phyloP scores from a whole-genome alignment of 2,888 invertebrate species.

The Autographa gamma region DNA sequence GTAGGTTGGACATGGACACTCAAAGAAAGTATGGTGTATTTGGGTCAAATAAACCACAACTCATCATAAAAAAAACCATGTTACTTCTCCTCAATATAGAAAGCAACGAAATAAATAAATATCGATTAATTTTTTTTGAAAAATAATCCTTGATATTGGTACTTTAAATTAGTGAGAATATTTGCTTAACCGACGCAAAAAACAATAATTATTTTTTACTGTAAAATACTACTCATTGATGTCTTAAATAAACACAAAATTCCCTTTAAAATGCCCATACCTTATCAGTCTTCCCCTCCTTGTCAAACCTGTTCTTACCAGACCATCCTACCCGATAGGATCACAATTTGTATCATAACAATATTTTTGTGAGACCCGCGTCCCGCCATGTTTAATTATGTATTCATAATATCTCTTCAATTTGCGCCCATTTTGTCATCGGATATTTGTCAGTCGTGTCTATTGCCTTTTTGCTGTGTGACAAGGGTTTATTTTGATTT shows the following conservation, averaged over 20 bases:
- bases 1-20: background rate
- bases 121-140: no score
- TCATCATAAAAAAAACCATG: no score
- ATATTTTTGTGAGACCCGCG: conserved; percentile 27
- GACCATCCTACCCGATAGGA: conserved; percentile 32
- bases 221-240: no score
- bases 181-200: no score
- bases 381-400: conserved; percentile 36
- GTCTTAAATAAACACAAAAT: no score
- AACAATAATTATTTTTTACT: no score
- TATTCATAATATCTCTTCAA: conserved; percentile 28
- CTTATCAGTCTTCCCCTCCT: background rate
- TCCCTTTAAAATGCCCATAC: background rate
- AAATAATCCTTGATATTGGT: no score
- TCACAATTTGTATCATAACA: conserved; percentile 44
- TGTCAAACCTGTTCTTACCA: background rate
- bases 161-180: no score
- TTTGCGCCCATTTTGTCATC: conserved; percentile 10
- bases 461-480: background rate
- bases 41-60: background rate
- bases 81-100: no score
- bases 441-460: background rate
- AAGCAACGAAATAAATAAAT: no score
- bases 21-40: background rate
- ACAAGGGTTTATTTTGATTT: background rate